Conservation (phyloP, 2,888 invertebrate genomes). For the Chrysomela aeneicollis region DNA sequence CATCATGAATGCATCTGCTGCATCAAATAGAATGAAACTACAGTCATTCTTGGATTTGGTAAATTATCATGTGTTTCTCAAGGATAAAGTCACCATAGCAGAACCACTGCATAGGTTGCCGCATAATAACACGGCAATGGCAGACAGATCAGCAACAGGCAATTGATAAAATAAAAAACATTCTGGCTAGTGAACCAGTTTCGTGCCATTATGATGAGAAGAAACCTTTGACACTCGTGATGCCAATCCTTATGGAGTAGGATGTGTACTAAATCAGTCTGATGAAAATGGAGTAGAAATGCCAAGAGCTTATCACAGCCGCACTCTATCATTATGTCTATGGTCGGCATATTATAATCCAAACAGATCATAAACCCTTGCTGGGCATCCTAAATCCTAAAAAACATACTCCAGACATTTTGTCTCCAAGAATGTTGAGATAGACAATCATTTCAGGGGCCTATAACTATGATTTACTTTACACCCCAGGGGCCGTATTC, state of each 20-base stretch:
- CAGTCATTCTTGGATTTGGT: not conserved
- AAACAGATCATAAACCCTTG: too few species aligned
- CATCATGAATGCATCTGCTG: not conserved
- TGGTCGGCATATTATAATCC: too few species aligned
- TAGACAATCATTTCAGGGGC: not conserved
- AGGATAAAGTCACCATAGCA: not conserved
- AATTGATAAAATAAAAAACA: not conserved
- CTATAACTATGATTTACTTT: not conserved
- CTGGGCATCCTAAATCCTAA: too few species aligned
- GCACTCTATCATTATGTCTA: conserved; percentile 4
- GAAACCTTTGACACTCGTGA: conserved; percentile 18
- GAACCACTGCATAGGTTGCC: too few species aligned
- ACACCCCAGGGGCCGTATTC: too few species aligned
- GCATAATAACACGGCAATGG: too few species aligned
- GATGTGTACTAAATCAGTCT: conserved; percentile 15
- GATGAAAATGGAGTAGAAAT: not conserved
- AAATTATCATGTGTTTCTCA: not conserved
- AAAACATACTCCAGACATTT: too few species aligned
- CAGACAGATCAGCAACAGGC: not conserved
- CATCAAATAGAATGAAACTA: not conserved
- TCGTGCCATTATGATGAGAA: conserved; percentile 13
- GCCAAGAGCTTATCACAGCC: conserved; percentile 13
- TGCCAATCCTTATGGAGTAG: conserved; percentile 23
- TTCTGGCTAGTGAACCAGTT: conserved; percentile 9
- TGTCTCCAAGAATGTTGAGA: not conserved